A percentile compares a stretch with the other conserved stretches of the same genome.
Conservation (phyloP, 2,797 vertebrate species). For the Xiphorhynchus erythropygius region DNA sequence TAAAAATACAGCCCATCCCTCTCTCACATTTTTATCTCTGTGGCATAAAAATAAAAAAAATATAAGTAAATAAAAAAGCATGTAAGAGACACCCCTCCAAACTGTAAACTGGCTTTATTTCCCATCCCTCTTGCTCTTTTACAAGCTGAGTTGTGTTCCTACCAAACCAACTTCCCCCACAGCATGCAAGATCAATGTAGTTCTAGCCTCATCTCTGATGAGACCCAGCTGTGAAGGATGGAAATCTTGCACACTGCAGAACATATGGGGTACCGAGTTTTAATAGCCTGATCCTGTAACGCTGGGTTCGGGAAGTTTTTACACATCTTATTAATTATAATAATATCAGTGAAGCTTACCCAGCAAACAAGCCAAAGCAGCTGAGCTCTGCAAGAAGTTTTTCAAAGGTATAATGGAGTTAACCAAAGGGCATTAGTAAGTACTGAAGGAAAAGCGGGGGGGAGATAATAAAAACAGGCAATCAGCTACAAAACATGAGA, state of each 20-base stretch:
- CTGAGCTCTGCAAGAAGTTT: conserved; percentile 62
- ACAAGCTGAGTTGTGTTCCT: not conserved
- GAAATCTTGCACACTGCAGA: not conserved
- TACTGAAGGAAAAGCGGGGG: not conserved
- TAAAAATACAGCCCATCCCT: not conserved
- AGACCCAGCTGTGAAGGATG: not conserved
- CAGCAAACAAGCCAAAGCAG: conserved; percentile 60
- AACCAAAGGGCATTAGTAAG: conserved; percentile 61
- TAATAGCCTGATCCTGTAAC: not conserved
- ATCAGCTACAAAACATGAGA: conserved; percentile 51
- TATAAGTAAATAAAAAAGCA: not conserved
- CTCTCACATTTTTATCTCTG: not conserved
- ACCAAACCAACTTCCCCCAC: not conserved
- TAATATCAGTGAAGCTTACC: conserved; percentile 49
- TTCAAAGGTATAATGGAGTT: conserved; percentile 57
- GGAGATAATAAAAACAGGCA: conserved; percentile 45
- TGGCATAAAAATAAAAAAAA: not conserved
- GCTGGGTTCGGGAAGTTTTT: conserved; percentile 16
- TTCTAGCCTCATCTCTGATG: not conserved
- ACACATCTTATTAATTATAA: conserved; percentile 50
- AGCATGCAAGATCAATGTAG: not conserved
- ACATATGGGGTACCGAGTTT: not conserved
- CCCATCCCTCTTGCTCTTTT: not conserved
- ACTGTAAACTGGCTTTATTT: not conserved
- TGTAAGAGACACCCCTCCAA: not conserved